A percentile compares a stretch with the other conserved stretches of the same genome.
These are phyloP conservation scores for Plagiodera versicolora DNA, from an alignment of 2,888 invertebrate species.

Conservation along the genomic window DNA sequence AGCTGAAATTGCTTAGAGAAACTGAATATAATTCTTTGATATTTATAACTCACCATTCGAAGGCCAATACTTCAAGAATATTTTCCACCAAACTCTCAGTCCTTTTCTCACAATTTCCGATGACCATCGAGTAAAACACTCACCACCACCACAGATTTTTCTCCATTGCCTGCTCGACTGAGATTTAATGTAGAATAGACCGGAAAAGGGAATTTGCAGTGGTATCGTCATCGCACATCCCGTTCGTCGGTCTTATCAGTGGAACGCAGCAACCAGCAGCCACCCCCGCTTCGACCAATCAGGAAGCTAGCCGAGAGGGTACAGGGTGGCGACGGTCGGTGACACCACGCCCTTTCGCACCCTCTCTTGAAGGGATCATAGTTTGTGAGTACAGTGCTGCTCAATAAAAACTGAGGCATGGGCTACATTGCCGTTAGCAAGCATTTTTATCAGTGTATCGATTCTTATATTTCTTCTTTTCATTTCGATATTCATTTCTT, in stretches of 20 bases:
- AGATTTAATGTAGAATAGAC: conserved; percentile 19
- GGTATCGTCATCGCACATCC: conserved; percentile 44
- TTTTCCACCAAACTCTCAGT: neutral
- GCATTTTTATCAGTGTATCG: no score
- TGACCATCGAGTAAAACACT: neutral
- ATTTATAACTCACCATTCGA: neutral
- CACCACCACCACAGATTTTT: neutral
- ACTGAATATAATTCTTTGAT: no score
- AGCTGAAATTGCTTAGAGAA: no score
- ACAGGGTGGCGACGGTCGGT: neutral
- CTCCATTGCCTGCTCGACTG: neutral
- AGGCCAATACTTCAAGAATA: neutral
- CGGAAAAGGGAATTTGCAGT: conserved; percentile 39
- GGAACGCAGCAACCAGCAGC: conserved; percentile 40
- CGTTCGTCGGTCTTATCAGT: conserved; percentile 40
- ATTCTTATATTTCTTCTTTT: no score
- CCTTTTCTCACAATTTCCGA: neutral
- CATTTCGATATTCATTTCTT: no score
- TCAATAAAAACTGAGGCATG: no score
- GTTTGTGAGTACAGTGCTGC: neutral
- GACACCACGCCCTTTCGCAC: conserved; percentile 2
- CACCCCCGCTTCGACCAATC: conserved; percentile 41
- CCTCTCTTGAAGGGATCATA: neutral
- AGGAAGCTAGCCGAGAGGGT: neutral
- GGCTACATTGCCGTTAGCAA: no score